Base-by-base conservation (phyloP, 2,797 vertebrate genomes). In the Micropoecilia bifurca region DNA sequence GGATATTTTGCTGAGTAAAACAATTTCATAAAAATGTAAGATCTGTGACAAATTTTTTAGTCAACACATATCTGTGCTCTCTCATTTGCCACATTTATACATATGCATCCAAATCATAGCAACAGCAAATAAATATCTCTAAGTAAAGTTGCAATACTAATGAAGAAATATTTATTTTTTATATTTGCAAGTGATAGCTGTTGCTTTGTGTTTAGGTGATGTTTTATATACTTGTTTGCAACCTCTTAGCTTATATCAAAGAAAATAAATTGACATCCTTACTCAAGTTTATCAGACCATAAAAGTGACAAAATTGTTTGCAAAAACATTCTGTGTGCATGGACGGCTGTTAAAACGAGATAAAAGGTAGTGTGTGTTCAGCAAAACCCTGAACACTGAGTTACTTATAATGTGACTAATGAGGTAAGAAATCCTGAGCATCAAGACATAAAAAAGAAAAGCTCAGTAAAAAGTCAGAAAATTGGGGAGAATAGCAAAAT, bases 341-440 rank as follows among this genome's bases (percentile, higher is more conserved):
- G 20, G 3, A 30, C 3, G 33, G 22, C 61, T 39, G 7, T 66
- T 66, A 39, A 36, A 20, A 36, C 22, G 20, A 22, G 6, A 1
- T 66, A 22, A 39, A 66, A 66, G 8, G 18, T 10, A 39, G 61
- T 9, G 2, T 39, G 22, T 39, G 20, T 39, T 22, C 18, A 66
- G 20, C 61, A 39, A 4, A 22, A 66, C 33, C 18, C 50, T 53
- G 22, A 2, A 53, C 6, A 25, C 22, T 1, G 30, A 33, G 14
- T 33, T 63, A 20, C 6, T 63, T 36, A 63, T 33, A 63, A 33
- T 33, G 30, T 63, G 57, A 14, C 57, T 59, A 59, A 59, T 59
- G 57, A 59, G 28, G 57, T 59, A 59, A 59, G 57, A 30, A 30
- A 59, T 59, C 28, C 57, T 59, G 57, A 59, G 57, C 57, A 59